Conservation (phyloP, 2,797 vertebrate species). For the Coreius guichenoti region DNA sequence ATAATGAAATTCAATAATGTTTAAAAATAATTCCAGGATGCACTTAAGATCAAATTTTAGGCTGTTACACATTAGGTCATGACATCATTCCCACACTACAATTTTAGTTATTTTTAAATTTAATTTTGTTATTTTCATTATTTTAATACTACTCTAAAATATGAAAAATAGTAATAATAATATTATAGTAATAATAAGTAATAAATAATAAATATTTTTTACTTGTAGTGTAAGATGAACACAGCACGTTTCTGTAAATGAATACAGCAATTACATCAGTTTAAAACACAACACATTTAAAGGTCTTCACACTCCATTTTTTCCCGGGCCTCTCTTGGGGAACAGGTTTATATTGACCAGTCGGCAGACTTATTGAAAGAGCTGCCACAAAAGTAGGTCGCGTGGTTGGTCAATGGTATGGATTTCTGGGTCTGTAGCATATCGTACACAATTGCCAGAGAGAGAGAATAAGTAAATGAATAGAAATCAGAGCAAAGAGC, state of each 20-base stretch:
- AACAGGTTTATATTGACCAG: conserved; percentile 76
- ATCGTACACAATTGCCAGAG: conserved; percentile 67
- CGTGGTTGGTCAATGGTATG: conserved; percentile 78
- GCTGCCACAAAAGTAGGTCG: conserved; percentile 80
- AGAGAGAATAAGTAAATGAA: conserved; percentile 58
- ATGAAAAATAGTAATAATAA: neutral
- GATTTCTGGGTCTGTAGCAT: conserved; percentile 76
- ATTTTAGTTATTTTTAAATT: neutral
- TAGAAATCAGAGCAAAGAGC: conserved; percentile 71
- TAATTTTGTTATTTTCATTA: neutral
- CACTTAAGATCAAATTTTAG: neutral
- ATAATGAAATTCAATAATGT: neutral
- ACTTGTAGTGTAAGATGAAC: too few relatives aligned
- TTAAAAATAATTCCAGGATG: neutral
- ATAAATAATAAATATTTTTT: too few relatives aligned
- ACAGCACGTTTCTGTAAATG: neutral
- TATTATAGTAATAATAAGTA: neutral
- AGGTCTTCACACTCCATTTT: conserved; percentile 43
- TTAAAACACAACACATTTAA: conserved; percentile 12
- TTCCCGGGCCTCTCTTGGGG: conserved; percentile 65
- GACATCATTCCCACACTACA: neutral
- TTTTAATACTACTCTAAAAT: neutral
- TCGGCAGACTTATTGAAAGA: conserved; percentile 77
- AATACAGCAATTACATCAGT: neutral
- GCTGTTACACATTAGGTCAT: neutral